phyloP scores from a whole-genome alignment of 1,140 invertebrate genomes.

The Agraylea sexmaculata region DNA sequence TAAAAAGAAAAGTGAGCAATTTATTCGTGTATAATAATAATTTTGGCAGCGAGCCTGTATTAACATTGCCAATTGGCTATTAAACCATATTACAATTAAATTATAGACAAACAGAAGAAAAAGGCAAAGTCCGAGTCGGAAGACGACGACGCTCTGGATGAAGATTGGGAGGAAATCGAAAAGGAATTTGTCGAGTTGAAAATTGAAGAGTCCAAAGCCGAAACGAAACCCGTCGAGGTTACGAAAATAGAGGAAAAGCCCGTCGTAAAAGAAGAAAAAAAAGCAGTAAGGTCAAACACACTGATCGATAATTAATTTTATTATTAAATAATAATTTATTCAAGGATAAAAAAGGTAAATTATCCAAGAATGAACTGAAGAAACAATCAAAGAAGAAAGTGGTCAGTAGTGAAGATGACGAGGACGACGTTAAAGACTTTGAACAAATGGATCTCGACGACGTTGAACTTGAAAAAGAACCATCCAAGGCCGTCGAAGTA shows the following conservation, averaged over 20 bases:
- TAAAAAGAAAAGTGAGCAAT: slow-evolving; percentile 27
- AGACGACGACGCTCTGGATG: slow-evolving; percentile 13
- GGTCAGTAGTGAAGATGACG: slow-evolving; percentile 16
- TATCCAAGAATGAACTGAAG: slow-evolving; percentile 19
- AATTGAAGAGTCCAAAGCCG: slow-evolving; percentile 15
- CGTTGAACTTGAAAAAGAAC: slow-evolving; percentile 20
- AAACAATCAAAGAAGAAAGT: slow-evolving; percentile 17
- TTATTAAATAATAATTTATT: slow-evolving; percentile 1
- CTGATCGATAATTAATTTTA: neutral
- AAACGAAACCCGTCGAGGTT: slow-evolving; percentile 9
- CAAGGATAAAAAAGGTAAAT: slow-evolving; percentile 16
- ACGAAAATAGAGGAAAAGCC: slow-evolving; percentile 17
- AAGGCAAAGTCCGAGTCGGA: slow-evolving; percentile 20
- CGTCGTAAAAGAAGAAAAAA: slow-evolving; percentile 14
- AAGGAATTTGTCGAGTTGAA: slow-evolving; percentile 18
- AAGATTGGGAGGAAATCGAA: slow-evolving; percentile 18
- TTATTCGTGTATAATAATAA: neutral
- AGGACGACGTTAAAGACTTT: slow-evolving; percentile 20
- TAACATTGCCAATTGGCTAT: neutral
- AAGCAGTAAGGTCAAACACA: slow-evolving; percentile 11
- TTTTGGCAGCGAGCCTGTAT: neutral
- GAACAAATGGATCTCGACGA: slow-evolving; percentile 22
- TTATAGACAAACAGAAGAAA: slow-evolving; percentile 22
- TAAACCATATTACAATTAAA: neutral
- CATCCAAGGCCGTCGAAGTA: slow-evolving; percentile 7